Conservation (phyloP, 2,113 vertebrate species). For the Pygoscelis adeliae region DNA sequence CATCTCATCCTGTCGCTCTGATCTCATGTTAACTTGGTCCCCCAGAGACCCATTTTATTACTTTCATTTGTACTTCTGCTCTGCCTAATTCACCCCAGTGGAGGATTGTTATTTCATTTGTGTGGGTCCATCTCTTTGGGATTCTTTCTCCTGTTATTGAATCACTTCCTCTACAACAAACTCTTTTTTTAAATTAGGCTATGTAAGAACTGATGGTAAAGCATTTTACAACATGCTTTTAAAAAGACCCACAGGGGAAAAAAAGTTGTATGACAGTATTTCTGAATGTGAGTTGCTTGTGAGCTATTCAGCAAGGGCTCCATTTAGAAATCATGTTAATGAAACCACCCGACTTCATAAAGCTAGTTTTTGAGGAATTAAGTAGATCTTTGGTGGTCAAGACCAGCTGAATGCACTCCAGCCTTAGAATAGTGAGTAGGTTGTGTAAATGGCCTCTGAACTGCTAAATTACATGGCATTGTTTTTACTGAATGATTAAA, state of each 20-base stretch:
- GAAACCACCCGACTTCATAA: not conserved
- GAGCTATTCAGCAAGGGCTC: not conserved
- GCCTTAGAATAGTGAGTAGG: slow-evolving; percentile 10
- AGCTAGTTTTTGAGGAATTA: not conserved
- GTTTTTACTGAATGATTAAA: slow-evolving; percentile 61
- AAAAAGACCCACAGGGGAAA: not conserved
- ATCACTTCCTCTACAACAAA: slow-evolving; percentile 11
- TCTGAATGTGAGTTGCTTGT: not conserved
- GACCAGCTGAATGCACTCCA: slow-evolving; percentile 8
- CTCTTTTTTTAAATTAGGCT: not conserved
- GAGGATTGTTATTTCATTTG: not conserved
- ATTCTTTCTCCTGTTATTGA: not conserved
- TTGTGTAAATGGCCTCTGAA: slow-evolving; percentile 19
- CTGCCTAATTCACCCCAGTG: not conserved
- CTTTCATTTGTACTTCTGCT: not conserved
- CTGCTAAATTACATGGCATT: slow-evolving; percentile 52
- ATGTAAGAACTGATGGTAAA: not conserved
- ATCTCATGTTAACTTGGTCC: not conserved
- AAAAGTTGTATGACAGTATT: not conserved
- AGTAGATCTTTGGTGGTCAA: not conserved
- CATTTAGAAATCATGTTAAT: not conserved
- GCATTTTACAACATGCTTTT: not conserved
- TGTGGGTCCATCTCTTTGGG: not conserved
- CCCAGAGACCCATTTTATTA: not conserved
- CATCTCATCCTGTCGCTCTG: not conserved